phyloP scores from a whole-genome alignment of 2,113 vertebrate genomes.

The Cephalophus harveyi region DNA sequence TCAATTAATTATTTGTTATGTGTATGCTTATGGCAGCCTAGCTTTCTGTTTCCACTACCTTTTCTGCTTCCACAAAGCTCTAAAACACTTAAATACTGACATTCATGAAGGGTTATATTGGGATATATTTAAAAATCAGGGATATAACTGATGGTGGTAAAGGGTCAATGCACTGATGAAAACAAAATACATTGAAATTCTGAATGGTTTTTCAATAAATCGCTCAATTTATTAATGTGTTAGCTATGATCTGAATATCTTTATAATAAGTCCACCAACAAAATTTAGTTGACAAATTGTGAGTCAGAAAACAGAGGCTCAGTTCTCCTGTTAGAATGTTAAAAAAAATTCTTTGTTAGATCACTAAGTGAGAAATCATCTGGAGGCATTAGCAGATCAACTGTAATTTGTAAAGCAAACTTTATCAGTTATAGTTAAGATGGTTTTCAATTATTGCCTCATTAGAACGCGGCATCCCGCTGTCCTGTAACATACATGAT shows the following conservation, averaged over 20 bases:
- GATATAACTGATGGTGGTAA: not conserved
- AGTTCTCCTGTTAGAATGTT: not conserved
- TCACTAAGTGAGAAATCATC: not conserved
- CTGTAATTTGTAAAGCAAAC: not conserved
- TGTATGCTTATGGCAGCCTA: constrained; percentile 67
- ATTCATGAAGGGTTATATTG: not conserved
- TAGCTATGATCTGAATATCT: not conserved
- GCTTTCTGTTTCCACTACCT: constrained; percentile 71
- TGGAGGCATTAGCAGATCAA: not conserved
- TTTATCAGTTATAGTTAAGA: not conserved
- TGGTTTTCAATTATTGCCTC: not conserved
- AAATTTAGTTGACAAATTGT: not conserved
- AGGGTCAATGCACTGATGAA: not conserved
- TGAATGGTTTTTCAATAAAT: not conserved
- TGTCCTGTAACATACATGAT: not conserved
- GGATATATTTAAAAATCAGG: not conserved
- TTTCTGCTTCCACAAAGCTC: constrained; percentile 63
- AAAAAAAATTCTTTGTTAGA: not conserved
- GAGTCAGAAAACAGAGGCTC: not conserved
- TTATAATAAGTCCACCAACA: constrained; percentile 1
- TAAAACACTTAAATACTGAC: constrained; percentile 60
- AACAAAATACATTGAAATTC: not conserved
- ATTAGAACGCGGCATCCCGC: not conserved
- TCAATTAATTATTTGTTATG: constrained; percentile 54
- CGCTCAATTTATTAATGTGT: not conserved